Evolutionary conservation across 2,113 vertebrate species (phyloP).

Genomic region (Mustela lutreola): DNA sequence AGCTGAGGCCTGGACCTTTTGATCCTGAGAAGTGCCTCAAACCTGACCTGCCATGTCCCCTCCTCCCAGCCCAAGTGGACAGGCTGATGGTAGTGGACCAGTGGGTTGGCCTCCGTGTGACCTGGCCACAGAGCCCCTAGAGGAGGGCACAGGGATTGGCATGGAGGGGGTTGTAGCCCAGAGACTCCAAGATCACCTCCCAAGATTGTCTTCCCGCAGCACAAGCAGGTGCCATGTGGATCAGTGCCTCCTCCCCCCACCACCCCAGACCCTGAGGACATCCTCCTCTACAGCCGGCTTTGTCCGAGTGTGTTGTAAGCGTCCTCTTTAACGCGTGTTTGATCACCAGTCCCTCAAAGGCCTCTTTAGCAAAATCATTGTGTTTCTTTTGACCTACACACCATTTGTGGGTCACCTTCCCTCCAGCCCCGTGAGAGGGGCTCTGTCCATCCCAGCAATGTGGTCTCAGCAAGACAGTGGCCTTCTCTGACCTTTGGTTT

Average conservation of each 20-base stretch:
- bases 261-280: neutral
- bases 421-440: neutral
- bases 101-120: neutral
- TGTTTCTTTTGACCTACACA: neutral
- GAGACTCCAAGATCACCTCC: neutral
- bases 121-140: neutral
- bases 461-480: neutral
- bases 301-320: neutral
- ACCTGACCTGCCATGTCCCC: neutral
- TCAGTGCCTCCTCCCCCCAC: neutral
- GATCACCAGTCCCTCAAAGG: neutral
- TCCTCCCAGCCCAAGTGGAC: neutral
- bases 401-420: neutral
- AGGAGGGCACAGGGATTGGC: neutral
- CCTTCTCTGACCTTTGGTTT: neutral
- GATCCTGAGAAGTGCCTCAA: neutral
- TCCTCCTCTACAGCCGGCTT: neutral
- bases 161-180: neutral
- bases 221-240: neutral
- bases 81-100: neutral
- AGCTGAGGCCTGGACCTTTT: neutral
- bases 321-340: neutral
- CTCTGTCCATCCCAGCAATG: neutral
- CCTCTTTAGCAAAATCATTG: slow-evolving; percentile 12
- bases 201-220: neutral